These are phyloP conservation scores for Proteles cristata DNA, from an alignment of 2,113 vertebrate genomes.

Conservation along the genomic window DNA sequence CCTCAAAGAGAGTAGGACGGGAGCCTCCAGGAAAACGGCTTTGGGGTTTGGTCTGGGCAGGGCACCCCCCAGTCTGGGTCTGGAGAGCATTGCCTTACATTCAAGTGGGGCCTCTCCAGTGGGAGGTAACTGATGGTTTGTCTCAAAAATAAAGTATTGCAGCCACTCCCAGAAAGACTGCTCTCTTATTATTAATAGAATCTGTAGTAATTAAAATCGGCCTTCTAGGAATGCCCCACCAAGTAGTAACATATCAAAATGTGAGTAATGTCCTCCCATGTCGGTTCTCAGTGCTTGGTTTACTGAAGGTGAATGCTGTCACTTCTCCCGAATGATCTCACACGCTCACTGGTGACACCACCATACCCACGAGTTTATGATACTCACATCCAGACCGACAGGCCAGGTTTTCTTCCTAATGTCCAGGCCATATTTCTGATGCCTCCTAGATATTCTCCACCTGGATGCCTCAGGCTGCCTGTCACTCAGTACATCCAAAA, in stretches of 20 bases:
- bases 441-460: not conserved
- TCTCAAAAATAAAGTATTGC: not conserved
- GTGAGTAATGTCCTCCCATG: not conserved
- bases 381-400: not conserved
- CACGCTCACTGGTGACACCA: not conserved
- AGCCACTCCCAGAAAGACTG: not conserved
- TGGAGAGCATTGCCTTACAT: not conserved
- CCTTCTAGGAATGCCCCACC: not conserved
- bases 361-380: not conserved
- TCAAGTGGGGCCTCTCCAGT: not conserved
- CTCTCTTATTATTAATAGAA: not conserved
- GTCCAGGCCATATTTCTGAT: not conserved
- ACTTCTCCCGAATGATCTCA: not conserved
- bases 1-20: not conserved
- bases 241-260: not conserved
- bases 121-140: not conserved
- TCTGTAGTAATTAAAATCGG: not conserved
- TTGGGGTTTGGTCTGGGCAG: not conserved
- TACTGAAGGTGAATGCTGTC: not conserved
- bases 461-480: not conserved
- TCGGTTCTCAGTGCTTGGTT: not conserved
- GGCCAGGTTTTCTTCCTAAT: not conserved
- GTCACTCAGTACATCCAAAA: not conserved
- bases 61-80: not conserved
- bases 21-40: not conserved